A percentile compares a stretch with the other conserved stretches of the same genome.
phyloP scores from a whole-genome alignment of 2,888 invertebrate species.

The Papilio gigon region DNA sequence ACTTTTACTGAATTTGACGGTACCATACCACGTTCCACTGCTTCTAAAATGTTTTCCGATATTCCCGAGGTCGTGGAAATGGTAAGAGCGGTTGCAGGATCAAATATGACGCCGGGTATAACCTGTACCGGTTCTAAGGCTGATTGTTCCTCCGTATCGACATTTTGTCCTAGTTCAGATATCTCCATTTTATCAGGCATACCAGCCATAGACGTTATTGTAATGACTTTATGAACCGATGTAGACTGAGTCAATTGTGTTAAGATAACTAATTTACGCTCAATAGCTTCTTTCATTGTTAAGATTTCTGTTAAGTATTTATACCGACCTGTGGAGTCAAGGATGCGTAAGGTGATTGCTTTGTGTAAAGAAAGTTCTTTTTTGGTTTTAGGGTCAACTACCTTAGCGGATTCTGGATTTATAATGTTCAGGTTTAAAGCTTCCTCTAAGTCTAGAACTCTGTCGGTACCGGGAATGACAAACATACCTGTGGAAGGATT shows the following conservation, averaged over 20 bases:
- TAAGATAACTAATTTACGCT: conserved; percentile 84
- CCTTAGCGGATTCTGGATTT: conserved; percentile 90
- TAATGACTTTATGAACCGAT: conserved; percentile 84
- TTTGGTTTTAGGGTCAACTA: conserved; percentile 89
- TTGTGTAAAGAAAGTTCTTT: conserved; percentile 86
- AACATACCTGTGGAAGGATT: conserved; percentile 93
- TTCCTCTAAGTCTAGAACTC: conserved; percentile 92
- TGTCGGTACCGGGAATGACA: conserved; percentile 92
- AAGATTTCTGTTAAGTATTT: conserved; percentile 78
- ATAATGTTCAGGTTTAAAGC: conserved; percentile 93
- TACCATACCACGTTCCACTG: conserved; percentile 89
- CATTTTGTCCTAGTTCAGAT: conserved; percentile 70
- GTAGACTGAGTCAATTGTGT: conserved; percentile 75
- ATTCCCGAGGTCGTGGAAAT: conserved; percentile 87
- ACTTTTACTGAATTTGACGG: conserved; percentile 86
- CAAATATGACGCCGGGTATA: conserved; percentile 88
- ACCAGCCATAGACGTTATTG: conserved; percentile 87
- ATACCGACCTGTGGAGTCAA: conserved; percentile 91
- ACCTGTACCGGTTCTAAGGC: conserved; percentile 87
- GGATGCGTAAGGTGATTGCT: conserved; percentile 89
- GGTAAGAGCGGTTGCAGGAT: conserved; percentile 88
- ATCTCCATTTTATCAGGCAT: conserved; percentile 88
- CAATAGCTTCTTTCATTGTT: conserved; percentile 89
- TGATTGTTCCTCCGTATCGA: conserved; percentile 63
- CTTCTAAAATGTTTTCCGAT: conserved; percentile 87